phyloP scores from a whole-genome alignment of 2,888 invertebrate genomes.

The Nephrotoma appendiculata region DNA sequence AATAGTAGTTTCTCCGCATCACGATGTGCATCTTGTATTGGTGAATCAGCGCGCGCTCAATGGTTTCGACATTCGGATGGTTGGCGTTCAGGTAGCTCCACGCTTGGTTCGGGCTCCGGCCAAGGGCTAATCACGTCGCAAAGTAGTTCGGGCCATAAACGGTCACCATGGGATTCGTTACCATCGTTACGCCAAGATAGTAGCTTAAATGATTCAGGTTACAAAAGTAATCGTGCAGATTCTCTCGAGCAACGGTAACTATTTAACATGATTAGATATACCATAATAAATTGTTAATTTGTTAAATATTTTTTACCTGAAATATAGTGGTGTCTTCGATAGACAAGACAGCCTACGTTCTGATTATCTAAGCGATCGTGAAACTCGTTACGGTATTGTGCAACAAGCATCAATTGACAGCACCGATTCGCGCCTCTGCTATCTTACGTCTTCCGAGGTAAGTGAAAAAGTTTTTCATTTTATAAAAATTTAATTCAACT shows the following conservation, averaged over 20 bases:
- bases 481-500: background rate
- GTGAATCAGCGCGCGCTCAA: conserved; percentile 76
- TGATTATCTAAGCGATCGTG: conserved; percentile 81
- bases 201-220: conserved; percentile 75
- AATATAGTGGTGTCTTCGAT: conserved; percentile 63
- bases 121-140: conserved; percentile 36
- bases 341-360: conserved; percentile 80
- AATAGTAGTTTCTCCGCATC: conserved; percentile 39
- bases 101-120: conserved; percentile 44
- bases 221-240: conserved; percentile 72
- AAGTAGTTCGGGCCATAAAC: conserved; percentile 42
- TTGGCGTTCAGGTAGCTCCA: conserved; percentile 64
- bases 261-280: conserved; percentile 11
- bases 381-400: conserved; percentile 75
- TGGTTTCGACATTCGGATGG: conserved; percentile 86
- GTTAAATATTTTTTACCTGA: background rate
- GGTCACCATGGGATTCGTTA: conserved; percentile 78
- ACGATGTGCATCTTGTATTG: conserved; percentile 74
- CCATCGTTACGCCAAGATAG: conserved; percentile 74
- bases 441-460: conserved; percentile 92
- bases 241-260: conserved; percentile 71
- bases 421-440: conserved; percentile 85
- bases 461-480: conserved; percentile 31
- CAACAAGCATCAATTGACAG: conserved; percentile 90
- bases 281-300: background rate